A percentile compares a stretch with the other conserved stretches of the same genome.
Evolutionary conservation across 92 coral and sea anemone genomes (phyloP).

Genomic region (Phymanthus crucifer): DNA sequence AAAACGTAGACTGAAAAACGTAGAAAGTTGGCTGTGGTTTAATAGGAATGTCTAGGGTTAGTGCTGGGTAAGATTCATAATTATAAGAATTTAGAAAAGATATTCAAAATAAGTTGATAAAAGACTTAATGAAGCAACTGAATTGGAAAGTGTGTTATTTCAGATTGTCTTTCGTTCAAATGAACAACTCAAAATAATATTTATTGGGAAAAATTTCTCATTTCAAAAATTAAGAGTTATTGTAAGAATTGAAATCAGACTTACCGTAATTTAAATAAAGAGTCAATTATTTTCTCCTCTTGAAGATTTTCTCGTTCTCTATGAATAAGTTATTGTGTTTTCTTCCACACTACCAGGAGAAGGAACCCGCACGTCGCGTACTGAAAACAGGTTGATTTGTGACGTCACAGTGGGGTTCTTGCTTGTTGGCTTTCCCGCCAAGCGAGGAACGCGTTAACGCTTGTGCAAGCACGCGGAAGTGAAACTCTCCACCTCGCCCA

Average conservation of each 20-base stretch:
- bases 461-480: not conserved
- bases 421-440: constrained; percentile 40
- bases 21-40: not conserved
- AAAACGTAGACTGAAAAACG: not conserved
- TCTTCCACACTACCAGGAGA: constrained; percentile 21
- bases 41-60: not conserved
- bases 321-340: constrained; percentile 69
- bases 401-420: constrained; percentile 22
- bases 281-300: constrained; percentile 70
- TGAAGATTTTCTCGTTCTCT: constrained; percentile 37
- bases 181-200: constrained; percentile 28
- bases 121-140: constrained; percentile 28
- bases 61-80: not conserved
- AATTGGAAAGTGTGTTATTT: constrained; percentile 30
- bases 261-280: constrained; percentile 48
- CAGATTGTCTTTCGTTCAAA: constrained; percentile 10
- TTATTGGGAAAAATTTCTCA: not conserved
- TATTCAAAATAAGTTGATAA: not conserved
- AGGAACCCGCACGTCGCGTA: constrained; percentile 15
- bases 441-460: constrained; percentile 15
- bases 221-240: not conserved
- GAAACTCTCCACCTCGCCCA: not conserved
- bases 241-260: not conserved
- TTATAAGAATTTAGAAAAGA: not conserved
- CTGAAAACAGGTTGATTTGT: constrained; percentile 34